Evolutionary conservation across 2,797 vertebrate species (phyloP).

Genomic region (Pantherophis alleghaniensis): DNA sequence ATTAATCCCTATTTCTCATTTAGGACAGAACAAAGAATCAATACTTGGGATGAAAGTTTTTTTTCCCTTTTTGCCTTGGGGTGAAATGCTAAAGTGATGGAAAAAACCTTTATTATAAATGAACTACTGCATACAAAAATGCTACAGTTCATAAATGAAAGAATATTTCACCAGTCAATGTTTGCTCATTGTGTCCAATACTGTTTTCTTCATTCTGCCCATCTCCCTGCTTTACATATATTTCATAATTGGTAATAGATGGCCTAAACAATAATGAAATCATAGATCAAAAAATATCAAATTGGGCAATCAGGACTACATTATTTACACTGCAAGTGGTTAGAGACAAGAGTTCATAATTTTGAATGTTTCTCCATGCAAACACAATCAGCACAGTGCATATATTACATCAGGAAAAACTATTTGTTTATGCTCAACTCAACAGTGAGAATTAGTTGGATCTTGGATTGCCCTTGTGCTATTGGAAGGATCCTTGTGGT

Average conservation of each 20-base stretch:
- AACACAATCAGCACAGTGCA: not conserved
- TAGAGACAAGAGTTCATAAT: not conserved
- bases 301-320: not conserved
- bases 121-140: slow-evolving; percentile 17
- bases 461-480: not conserved
- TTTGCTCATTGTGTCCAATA: slow-evolving; percentile 5
- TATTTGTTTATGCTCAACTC: not conserved
- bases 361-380: not conserved
- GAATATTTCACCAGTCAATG: slow-evolving; percentile 24
- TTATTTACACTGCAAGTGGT: not conserved
- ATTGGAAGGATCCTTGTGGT: not conserved
- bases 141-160: slow-evolving; percentile 32
- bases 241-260: not conserved
- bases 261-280: not conserved
- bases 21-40: slow-evolving; percentile 48
- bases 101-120: slow-evolving; percentile 47
- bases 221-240: not conserved
- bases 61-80: slow-evolving; percentile 29
- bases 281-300: not conserved
- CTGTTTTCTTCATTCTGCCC: not conserved
- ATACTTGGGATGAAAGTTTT: slow-evolving; percentile 24
- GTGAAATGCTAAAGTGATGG: slow-evolving; percentile 52
- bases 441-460: not conserved
- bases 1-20: slow-evolving; percentile 50
- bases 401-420: not conserved